Evolutionary conservation across 2,888 invertebrate genomes (phyloP).

Genomic region (Philonicus albiceps): DNA sequence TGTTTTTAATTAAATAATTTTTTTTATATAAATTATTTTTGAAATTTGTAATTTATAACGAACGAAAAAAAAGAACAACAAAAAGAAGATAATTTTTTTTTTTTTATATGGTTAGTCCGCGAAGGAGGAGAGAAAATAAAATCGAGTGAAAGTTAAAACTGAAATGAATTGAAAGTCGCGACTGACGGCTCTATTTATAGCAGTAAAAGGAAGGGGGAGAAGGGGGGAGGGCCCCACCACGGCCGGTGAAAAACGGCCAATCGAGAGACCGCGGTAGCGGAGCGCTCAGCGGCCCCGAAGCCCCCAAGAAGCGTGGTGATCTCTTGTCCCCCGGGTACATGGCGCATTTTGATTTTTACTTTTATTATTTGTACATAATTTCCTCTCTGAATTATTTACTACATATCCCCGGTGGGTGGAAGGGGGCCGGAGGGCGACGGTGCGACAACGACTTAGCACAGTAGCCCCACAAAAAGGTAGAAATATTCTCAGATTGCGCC

Average conservation of each 20-base stretch:
- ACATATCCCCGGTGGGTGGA: neutral
- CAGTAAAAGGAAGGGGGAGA: conserved; percentile 36
- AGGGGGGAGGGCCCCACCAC: neutral
- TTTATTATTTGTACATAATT: neutral
- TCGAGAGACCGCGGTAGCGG: neutral
- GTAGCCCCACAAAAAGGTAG: neutral
- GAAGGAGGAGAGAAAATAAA: conserved; percentile 21
- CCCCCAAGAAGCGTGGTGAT: neutral
- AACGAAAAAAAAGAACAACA: too few relatives aligned
- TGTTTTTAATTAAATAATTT: too few relatives aligned
- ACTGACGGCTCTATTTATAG: conserved; percentile 57
- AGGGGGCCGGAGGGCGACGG: too few relatives aligned
- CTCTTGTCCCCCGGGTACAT: neutral
- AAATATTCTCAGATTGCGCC: neutral
- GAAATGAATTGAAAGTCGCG: conserved; percentile 54
- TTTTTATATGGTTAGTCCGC: too few relatives aligned
- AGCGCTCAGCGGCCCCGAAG: neutral
- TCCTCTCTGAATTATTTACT: neutral
- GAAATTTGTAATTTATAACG: neutral
- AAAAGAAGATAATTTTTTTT: too few relatives aligned
- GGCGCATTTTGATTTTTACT: too few relatives aligned
- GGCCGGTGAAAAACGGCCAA: neutral
- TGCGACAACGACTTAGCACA: neutral
- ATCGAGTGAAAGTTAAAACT: conserved; percentile 57
- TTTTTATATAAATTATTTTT: too few relatives aligned